phyloP scores from a whole-genome alignment of 2,113 vertebrate genomes.

The Harpagus bidentatus region DNA sequence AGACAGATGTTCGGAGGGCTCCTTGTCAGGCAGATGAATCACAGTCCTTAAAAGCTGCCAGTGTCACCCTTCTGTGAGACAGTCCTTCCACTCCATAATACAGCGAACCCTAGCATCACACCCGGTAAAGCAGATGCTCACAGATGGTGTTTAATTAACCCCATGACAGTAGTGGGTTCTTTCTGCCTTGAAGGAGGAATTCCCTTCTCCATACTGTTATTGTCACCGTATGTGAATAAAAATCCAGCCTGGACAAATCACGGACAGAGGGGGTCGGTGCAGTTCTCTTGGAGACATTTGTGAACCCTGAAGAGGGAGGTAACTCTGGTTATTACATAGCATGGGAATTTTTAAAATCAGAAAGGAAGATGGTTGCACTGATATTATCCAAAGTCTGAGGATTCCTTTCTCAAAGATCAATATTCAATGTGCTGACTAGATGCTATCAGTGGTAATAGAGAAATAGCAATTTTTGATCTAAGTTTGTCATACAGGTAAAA shows the following conservation, averaged over 20 bases:
- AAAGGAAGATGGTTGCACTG: background rate
- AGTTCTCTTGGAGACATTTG: background rate
- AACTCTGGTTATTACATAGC: background rate
- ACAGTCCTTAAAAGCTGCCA: background rate
- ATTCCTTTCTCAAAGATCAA: background rate
- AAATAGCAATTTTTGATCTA: background rate
- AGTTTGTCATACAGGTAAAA: background rate
- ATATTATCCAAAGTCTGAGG: background rate
- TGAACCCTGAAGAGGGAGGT: background rate
- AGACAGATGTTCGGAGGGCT: background rate
- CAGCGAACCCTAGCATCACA: background rate
- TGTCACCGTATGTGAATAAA: background rate
- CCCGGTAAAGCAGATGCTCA: background rate
- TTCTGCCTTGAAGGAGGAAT: background rate
- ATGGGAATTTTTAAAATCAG: background rate
- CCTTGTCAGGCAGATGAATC: background rate
- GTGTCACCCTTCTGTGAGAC: background rate
- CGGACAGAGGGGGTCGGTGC: rapidly evolving
- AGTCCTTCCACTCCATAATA: background rate
- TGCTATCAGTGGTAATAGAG: background rate
- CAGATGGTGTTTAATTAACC: background rate
- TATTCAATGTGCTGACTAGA: background rate
- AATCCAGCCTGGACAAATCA: background rate
- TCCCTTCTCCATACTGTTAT: background rate
- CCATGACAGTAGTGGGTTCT: background rate